phyloP scores from a whole-genome alignment of 2,797 vertebrate genomes.

The Psittacula echo region DNA sequence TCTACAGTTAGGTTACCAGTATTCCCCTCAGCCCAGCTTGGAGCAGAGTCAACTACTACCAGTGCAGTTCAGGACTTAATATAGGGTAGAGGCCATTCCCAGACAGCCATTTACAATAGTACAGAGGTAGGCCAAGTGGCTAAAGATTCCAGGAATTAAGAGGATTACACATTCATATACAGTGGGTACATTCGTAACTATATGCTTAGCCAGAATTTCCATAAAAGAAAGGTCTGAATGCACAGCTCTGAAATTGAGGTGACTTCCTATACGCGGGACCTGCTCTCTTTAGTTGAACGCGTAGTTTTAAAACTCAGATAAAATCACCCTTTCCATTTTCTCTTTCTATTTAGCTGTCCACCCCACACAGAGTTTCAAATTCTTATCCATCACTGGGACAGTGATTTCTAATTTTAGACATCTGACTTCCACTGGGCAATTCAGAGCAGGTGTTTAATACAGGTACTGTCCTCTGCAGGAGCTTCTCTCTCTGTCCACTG shows the following conservation, averaged over 20 bases:
- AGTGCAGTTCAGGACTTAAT: background rate
- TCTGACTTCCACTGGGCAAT: background rate
- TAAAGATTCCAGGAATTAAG: background rate
- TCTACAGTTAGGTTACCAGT: background rate
- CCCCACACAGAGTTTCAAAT: background rate
- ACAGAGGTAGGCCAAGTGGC: background rate
- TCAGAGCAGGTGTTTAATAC: background rate
- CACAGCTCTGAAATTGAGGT: background rate
- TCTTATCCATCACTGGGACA: background rate
- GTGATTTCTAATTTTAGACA: background rate
- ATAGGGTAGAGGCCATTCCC: background rate
- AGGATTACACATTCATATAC: background rate
- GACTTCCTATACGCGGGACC: rapidly evolving
- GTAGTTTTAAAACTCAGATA: background rate
- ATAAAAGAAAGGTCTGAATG: background rate
- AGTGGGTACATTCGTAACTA: background rate
- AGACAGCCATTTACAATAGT: background rate
- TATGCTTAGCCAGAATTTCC: background rate
- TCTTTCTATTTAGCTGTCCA: background rate
- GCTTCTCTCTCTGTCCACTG: background rate
- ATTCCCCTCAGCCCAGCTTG: background rate
- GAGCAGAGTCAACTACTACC: background rate
- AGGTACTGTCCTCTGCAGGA: background rate
- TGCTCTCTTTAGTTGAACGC: background rate
- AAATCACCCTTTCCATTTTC: background rate